Evolutionary conservation across 2,888 invertebrate species (phyloP).

Genomic region (Ormyrus labotus): DNA sequence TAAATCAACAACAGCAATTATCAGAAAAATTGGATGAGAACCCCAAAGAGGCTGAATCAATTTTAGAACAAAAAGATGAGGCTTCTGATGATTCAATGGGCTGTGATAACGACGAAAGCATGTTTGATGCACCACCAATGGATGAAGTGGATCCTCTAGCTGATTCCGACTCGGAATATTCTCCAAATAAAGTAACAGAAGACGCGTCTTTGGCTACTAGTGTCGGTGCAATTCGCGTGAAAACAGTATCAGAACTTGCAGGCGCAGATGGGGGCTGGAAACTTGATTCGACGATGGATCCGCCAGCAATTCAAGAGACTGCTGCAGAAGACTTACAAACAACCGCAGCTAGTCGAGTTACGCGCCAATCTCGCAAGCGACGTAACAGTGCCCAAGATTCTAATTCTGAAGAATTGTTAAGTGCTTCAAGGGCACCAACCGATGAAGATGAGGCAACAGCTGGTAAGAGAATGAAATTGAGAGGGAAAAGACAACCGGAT

Average conservation of each 20-base stretch:
- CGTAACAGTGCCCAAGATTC: constrained; percentile 69
- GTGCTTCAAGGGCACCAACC: constrained; percentile 56
- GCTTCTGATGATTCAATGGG: constrained; percentile 50
- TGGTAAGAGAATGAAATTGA: constrained; percentile 70
- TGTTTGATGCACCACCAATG: constrained; percentile 55
- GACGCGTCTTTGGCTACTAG: neutral
- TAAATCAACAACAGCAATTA: neutral
- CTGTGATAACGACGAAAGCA: constrained; percentile 56
- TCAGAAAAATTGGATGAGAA: constrained; percentile 1
- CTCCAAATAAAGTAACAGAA: neutral
- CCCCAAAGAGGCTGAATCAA: neutral
- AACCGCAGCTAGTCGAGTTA: neutral
- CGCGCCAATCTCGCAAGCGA: constrained; percentile 65
- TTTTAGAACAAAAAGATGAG: constrained; percentile 44
- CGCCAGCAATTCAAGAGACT: constrained; percentile 54
- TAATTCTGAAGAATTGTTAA: constrained; percentile 72
- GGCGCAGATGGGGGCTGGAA: constrained; percentile 71
- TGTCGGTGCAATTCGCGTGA: constrained; percentile 59
- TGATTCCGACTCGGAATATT: constrained; percentile 36
- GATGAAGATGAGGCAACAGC: constrained; percentile 68
- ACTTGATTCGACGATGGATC: constrained; percentile 63
- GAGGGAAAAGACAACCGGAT: constrained; percentile 68
- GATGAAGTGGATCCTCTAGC: constrained; percentile 58
- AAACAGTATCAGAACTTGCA: constrained; percentile 69
- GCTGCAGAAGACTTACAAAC: neutral